A percentile compares a stretch with the other conserved stretches of the same genome.
These are phyloP conservation scores for Thalassoma bifasciatum DNA, from an alignment of 2,113 vertebrate species.

Conservation along the genomic window DNA sequence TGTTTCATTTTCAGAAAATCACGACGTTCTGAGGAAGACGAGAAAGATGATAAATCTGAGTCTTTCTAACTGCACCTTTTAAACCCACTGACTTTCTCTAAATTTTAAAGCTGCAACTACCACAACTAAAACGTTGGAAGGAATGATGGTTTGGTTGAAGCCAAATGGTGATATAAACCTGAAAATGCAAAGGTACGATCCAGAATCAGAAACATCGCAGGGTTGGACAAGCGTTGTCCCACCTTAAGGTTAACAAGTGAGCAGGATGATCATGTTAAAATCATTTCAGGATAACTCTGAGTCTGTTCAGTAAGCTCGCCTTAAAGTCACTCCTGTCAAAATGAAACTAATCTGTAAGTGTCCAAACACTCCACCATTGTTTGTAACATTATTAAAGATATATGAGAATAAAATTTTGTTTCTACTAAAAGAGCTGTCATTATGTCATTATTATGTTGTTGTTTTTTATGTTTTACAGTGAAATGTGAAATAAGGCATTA, in stretches of 20 bases:
- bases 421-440: no score
- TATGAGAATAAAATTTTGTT: no score
- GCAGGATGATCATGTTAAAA: no score
- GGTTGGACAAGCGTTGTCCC: no score
- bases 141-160: background rate
- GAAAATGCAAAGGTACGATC: no score
- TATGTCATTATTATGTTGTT: no score
- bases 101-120: no score
- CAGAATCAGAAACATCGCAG: no score
- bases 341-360: background rate
- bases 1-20: slow-evolving; percentile 59
- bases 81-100: background rate
- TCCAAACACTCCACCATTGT: slow-evolving; percentile 23
- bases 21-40: background rate
- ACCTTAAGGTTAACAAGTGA: no score
- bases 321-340: background rate
- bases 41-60: background rate
- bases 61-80: slow-evolving; percentile 9
- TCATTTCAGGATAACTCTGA: no score
- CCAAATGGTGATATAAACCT: background rate
- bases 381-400: background rate
- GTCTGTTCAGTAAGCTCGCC: background rate
- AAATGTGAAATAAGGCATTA: no score
- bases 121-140: background rate
- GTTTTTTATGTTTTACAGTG: no score